These are phyloP conservation scores for Auanema freiburgensis DNA, from an alignment of 2,888 invertebrate species.

Conservation along the genomic window DNA sequence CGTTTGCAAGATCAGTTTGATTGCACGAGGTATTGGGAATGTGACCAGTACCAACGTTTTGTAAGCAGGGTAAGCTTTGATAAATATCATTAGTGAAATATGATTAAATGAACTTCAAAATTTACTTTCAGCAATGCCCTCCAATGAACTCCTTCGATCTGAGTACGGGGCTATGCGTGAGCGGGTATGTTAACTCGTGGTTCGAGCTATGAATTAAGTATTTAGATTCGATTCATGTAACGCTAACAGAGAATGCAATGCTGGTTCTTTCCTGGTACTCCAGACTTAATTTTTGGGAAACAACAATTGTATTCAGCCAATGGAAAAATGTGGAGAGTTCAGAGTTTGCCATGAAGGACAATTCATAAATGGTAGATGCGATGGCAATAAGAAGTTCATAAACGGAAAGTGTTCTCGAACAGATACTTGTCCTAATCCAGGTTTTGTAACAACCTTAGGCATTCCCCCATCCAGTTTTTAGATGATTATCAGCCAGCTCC, in stretches of 20 bases:
- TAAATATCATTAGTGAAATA: not conserved
- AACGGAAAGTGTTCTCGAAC: slow-evolving; percentile 10
- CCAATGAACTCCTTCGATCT: not conserved
- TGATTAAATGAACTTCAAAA: not conserved
- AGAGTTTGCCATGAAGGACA: slow-evolving; percentile 17
- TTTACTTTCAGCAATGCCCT: slow-evolving; percentile 8
- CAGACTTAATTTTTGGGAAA: not conserved
- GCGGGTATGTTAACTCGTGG: slow-evolving; percentile 1
- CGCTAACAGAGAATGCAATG: not conserved
- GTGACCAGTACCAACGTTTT: slow-evolving; percentile 1
- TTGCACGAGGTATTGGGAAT: slow-evolving; percentile 6
- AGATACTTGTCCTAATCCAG: slow-evolving; percentile 2
- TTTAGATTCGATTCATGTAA: too few relatives aligned
- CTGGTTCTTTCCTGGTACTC: not conserved
- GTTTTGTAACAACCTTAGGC: not conserved
- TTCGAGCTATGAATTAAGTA: too few relatives aligned
- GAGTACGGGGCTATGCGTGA: not conserved
- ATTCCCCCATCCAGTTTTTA: not conserved
- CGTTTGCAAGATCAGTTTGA: slow-evolving; percentile 4
- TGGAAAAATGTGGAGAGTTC: slow-evolving; percentile 19
- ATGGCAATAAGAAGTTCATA: slow-evolving; percentile 11
- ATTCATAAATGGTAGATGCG: slow-evolving; percentile 11
- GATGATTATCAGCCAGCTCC: too few relatives aligned
- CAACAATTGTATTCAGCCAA: slow-evolving; percentile 8
- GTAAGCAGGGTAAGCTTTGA: slow-evolving; percentile 2